Conservation (phyloP, 2,113 vertebrate genomes). For the Lycaon pictus region DNA sequence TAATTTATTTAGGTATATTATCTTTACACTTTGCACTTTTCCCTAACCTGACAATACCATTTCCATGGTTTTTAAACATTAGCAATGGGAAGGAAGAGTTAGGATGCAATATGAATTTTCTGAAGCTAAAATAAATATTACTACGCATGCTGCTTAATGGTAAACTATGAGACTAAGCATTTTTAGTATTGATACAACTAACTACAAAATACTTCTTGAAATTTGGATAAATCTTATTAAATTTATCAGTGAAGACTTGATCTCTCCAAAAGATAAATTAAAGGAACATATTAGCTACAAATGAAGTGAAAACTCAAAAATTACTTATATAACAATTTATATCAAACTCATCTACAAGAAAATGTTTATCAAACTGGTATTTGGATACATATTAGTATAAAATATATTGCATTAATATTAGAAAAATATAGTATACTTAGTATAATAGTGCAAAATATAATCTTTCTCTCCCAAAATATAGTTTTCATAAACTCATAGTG, state of each 20-base stretch:
- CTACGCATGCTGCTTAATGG: constrained; percentile 30
- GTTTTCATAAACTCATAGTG: constrained; percentile 27
- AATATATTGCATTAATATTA: constrained; percentile 39
- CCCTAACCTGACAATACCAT: neutral
- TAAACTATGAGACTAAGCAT: neutral
- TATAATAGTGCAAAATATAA: constrained; percentile 23
- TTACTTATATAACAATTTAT: constrained; percentile 49
- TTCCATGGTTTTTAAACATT: constrained; percentile 2
- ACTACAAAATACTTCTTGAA: constrained; percentile 27
- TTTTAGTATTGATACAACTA: constrained; percentile 32
- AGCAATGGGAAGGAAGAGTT: neutral
- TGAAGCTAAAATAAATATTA: constrained; percentile 41
- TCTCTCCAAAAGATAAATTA: constrained; percentile 35
- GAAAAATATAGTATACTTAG: neutral
- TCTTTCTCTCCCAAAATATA: constrained; percentile 38
- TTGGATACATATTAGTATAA: constrained; percentile 29
- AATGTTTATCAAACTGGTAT: constrained; percentile 23
- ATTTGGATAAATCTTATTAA: constrained; percentile 50
- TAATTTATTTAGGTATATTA: constrained; percentile 3
- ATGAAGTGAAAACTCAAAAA: constrained; percentile 45
- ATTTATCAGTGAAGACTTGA: constrained; percentile 53
- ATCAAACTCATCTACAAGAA: constrained; percentile 50
- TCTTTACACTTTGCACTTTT: neutral
- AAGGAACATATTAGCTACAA: constrained; percentile 42
- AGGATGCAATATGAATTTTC: neutral